phyloP scores from a whole-genome alignment of 2,888 invertebrate species.

The Nasonovia ribisnigri region DNA sequence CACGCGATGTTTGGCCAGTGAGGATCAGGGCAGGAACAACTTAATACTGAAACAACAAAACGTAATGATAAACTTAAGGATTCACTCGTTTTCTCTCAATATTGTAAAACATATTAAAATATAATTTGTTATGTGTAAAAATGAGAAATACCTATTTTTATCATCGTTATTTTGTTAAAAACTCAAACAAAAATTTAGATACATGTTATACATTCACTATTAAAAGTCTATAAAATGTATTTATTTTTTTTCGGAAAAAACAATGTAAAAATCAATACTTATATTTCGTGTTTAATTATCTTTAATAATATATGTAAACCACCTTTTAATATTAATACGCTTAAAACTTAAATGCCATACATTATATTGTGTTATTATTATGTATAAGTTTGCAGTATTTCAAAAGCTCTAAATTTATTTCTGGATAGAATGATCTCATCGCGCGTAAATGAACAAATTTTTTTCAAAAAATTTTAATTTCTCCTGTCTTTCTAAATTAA shows the following conservation, averaged over 20 bases:
- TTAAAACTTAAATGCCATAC: slow-evolving; percentile 51
- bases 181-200: slow-evolving; percentile 60
- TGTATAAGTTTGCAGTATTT: slow-evolving; percentile 63
- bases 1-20: background rate
- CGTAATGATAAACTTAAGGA: slow-evolving; percentile 25
- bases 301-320: slow-evolving; percentile 21
- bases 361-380: slow-evolving; percentile 55
- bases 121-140: slow-evolving; percentile 47
- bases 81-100: slow-evolving; percentile 46
- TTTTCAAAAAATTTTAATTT: slow-evolving; percentile 52
- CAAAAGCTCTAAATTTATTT: slow-evolving; percentile 63
- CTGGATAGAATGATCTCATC: slow-evolving; percentile 64
- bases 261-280: slow-evolving; percentile 51
- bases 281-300: slow-evolving; percentile 46
- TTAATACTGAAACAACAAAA: background rate
- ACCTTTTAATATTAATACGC: slow-evolving; percentile 50
- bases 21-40: background rate
- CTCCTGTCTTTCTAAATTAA: slow-evolving; percentile 56
- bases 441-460: slow-evolving; percentile 64
- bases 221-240: slow-evolving; percentile 56
- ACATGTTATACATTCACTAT: slow-evolving; percentile 61
- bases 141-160: slow-evolving; percentile 60
- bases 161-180: slow-evolving; percentile 58
- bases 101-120: slow-evolving; percentile 20
- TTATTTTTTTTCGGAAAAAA: slow-evolving; percentile 49